Percentiles rank a stretch among this genome's conserved stretches.
phyloP scores from a whole-genome alignment of 2,888 invertebrate genomes.

The Nycteola revayana region DNA sequence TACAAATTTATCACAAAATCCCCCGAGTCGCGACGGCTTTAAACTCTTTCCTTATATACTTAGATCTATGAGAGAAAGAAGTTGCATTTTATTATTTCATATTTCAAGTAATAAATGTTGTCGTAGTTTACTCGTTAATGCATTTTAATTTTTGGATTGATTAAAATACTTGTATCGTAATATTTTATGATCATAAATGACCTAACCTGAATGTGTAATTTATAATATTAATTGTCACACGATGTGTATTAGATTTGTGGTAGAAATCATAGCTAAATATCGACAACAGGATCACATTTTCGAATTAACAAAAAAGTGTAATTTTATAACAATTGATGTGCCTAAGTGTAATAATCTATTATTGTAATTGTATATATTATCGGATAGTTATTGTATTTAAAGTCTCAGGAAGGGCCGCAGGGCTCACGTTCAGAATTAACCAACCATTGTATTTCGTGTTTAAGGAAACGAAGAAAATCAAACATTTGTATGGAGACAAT shows the following conservation, averaged over 20 bases:
- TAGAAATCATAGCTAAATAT: constrained; percentile 58
- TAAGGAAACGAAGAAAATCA: constrained; percentile 39
- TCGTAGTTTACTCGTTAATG: constrained; percentile 47
- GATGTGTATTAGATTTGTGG: constrained; percentile 65
- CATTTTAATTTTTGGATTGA: constrained; percentile 25
- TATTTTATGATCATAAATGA: constrained; percentile 35
- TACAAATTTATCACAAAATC: constrained; percentile 76
- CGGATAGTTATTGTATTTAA: constrained; percentile 53
- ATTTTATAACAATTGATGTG: constrained; percentile 83
- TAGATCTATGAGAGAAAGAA: constrained; percentile 58
- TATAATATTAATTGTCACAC: constrained; percentile 41
- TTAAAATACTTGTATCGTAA: constrained; percentile 26
- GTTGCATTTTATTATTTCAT: constrained; percentile 57
- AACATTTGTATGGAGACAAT: constrained; percentile 55
- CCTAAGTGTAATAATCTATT: constrained; percentile 79
- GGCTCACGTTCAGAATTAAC: constrained; percentile 22
- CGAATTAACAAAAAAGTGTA: constrained; percentile 74
- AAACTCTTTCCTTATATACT: constrained; percentile 65
- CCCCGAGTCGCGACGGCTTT: constrained; percentile 55
- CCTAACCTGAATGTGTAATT: constrained; percentile 24
- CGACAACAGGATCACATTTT: constrained; percentile 66
- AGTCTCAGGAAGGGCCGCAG: constrained; percentile 39
- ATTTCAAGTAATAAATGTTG: constrained; percentile 62
- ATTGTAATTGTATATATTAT: constrained; percentile 64
- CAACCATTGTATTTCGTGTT: constrained; percentile 39